These are phyloP conservation scores for Novumbra hubbsi DNA, from an alignment of 2,797 vertebrate species.

Conservation along the genomic window DNA sequence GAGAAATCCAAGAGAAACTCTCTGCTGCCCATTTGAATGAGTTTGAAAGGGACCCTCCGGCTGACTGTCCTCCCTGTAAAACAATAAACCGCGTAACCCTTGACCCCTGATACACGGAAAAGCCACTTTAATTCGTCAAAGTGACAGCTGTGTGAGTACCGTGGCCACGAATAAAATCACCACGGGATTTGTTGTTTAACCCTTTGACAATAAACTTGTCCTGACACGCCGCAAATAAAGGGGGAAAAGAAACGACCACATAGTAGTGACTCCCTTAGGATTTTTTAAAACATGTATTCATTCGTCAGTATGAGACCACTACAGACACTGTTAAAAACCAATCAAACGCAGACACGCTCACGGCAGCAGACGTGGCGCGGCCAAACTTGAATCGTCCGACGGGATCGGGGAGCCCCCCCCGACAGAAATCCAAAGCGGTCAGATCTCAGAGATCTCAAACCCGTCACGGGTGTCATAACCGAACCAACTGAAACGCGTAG, in stretches of 20 bases:
- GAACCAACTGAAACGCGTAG: neutral
- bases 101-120: constrained; percentile 23
- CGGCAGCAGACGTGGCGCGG: constrained; percentile 41
- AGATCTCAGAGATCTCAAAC: constrained; percentile 27
- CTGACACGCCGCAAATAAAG: constrained; percentile 52
- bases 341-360: constrained; percentile 49
- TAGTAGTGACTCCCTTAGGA: constrained; percentile 68
- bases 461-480: constrained; percentile 1
- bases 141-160: constrained; percentile 16
- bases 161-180: constrained; percentile 19
- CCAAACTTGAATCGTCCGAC: constrained; percentile 50
- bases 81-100: constrained; percentile 29
- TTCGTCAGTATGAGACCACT: constrained; percentile 73
- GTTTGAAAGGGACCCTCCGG: neutral
- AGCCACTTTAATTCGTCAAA: constrained; percentile 10
- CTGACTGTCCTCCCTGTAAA: constrained; percentile 16
- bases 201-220: constrained; percentile 66
- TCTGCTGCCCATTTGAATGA: neutral
- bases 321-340: constrained; percentile 66
- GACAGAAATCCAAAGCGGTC: constrained; percentile 38
- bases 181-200: constrained; percentile 61
- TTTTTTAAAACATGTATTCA: constrained; percentile 68
- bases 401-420: constrained; percentile 41
- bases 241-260: constrained; percentile 59
- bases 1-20: neutral